Evolutionary conservation across 2,797 vertebrate species (phyloP), one percentile per base, ranked within the genome.

Genomic region (Urocyon cinereoargenteus): DNA sequence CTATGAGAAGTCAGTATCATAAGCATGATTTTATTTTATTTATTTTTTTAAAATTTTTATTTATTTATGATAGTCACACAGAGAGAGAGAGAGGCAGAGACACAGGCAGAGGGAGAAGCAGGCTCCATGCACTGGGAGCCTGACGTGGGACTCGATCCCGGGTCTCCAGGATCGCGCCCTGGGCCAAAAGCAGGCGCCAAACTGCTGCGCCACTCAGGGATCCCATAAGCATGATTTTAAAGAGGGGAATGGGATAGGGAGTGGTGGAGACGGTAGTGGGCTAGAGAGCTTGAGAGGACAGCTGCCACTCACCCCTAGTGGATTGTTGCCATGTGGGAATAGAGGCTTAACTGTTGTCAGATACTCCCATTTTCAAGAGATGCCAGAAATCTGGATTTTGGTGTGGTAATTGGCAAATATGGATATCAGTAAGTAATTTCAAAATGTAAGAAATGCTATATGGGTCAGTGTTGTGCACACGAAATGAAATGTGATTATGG

Each of bases 311-410:
- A 70, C 11, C 55, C 34, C 57, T 26, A 49, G 0, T 19, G 40
- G 24, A 61, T 72, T 82, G 15, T 77, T 66, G 61, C 62, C 36
- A 34, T 49, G 2, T 93, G 61, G 40, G 61, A 83, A 16, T 36
- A 72, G 83, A 83, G 79, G 26, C 15, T 49, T 28, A 4, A 4
- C 31, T 83, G 49, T 95, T 24, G 2, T 62, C 59, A 88, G 22
- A 66, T 82, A n/a, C 9, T 81, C 21, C 88, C 18, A 31, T 81
- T 94, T 90, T 36, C 5, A 77, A 77, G 82, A 91, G 45, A 51
- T 62, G 62, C 61, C 21, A 81, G 57, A 66, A 82, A 40, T 82
- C 49, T 96, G 95, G 73, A 93, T 72, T 85, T 95, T 51, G 87
- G 7, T 57, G 31, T 82, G 81, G 94, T 81, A 86, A 86, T 24